A percentile compares a stretch with the other conserved stretches of the same genome.
Conservation (phyloP, 2,113 vertebrate genomes). For the Cyrtonyx montezumae region DNA sequence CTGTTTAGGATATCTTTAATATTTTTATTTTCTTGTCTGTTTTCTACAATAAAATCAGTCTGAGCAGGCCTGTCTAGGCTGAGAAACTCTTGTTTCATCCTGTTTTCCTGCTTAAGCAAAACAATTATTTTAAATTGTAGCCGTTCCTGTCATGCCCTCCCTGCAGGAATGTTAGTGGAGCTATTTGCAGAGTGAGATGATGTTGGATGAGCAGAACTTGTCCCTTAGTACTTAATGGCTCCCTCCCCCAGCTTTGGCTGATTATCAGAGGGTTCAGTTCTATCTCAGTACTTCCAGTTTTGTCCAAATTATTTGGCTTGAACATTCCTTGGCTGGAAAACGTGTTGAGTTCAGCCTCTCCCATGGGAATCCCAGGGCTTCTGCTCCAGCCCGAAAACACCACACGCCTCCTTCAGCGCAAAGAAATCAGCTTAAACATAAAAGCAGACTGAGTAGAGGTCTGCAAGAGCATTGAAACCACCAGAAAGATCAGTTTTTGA, state of each 20-base stretch:
- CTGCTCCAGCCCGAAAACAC: background rate
- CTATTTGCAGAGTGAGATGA: slow-evolving; percentile 37
- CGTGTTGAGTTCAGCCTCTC: background rate
- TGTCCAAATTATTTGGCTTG: slow-evolving; percentile 44
- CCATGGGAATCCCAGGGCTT: background rate
- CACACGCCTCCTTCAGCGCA: background rate
- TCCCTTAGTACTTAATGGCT: slow-evolving; percentile 37
- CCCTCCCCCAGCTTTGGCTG: background rate
- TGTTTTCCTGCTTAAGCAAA: slow-evolving; percentile 30
- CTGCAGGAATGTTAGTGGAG: slow-evolving; percentile 31
- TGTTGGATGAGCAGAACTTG: slow-evolving; percentile 31
- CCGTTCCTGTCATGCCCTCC: background rate
- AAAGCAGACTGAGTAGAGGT: background rate
- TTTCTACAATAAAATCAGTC: background rate
- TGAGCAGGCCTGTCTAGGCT: slow-evolving; percentile 2
- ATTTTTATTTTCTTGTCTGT: background rate
- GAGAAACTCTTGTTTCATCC: slow-evolving; percentile 22
- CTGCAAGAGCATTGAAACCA: background rate
- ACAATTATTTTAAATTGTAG: slow-evolving; percentile 4
- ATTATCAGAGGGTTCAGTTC: slow-evolving; percentile 41
- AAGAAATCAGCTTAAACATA: background rate
- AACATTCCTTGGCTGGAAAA: background rate
- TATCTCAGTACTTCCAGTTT: background rate
- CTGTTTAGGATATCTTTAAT: background rate
- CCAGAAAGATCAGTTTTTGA: background rate